These are phyloP conservation scores for Lepisosteus oculatus DNA, from an alignment of 2,113 vertebrate genomes.

Conservation along the genomic window DNA sequence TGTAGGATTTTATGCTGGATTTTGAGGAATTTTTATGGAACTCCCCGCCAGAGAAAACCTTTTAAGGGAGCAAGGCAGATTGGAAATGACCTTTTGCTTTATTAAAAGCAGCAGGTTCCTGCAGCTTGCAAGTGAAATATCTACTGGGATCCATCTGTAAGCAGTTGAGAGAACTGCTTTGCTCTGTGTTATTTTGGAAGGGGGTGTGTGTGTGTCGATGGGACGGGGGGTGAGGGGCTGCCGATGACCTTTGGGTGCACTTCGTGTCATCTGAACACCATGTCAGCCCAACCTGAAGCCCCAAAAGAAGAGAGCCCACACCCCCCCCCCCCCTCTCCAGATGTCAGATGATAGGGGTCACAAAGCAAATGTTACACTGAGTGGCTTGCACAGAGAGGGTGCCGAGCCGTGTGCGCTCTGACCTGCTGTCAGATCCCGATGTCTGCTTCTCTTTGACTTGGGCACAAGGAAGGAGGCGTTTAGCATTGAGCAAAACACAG, in stretches of 20 bases:
- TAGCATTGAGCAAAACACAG: background rate
- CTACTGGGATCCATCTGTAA: conserved; percentile 72
- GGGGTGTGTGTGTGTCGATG: conserved; percentile 44
- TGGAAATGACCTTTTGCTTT: conserved; percentile 65
- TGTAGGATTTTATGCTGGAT: conserved; percentile 13
- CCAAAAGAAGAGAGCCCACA: background rate
- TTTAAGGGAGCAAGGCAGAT: conserved; percentile 51
- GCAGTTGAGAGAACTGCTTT: conserved; percentile 66
- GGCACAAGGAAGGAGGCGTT: background rate
- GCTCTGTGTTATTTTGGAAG: conserved; percentile 49
- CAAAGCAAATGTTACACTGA: conserved; percentile 21
- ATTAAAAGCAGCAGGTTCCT: conserved; percentile 63
- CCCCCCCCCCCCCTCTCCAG: conserved; percentile 17
- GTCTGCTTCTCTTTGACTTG: background rate
- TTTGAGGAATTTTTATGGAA: conserved; percentile 17
- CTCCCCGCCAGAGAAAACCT: conserved; percentile 35
- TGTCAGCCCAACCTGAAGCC: conserved; percentile 15
- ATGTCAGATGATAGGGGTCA: conserved; percentile 61
- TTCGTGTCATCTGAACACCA: conserved; percentile 68
- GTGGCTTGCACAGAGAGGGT: background rate
- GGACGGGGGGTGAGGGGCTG: conserved; percentile 46
- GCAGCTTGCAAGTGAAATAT: conserved; percentile 63
- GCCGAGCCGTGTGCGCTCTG: conserved; percentile 47
- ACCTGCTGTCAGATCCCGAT: conserved; percentile 38
- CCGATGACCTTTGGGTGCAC: conserved; percentile 66